A percentile compares a stretch with the other conserved stretches of the same genome.
Conservation (phyloP, 2,797 vertebrate species). For the Neosilurus mollespiculum region DNA sequence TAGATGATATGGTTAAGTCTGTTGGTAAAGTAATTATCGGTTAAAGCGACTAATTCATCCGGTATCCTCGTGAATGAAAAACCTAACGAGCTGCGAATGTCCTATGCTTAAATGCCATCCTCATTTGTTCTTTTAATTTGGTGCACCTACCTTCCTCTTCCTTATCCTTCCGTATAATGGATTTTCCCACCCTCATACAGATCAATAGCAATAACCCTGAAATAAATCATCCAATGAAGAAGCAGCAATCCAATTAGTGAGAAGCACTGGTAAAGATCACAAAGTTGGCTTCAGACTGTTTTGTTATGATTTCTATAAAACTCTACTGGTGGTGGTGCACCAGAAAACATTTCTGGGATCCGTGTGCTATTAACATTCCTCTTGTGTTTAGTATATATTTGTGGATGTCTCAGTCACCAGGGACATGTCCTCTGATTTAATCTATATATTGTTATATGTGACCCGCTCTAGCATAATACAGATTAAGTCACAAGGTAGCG, state of each 20-base stretch:
- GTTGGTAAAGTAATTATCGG: conserved; percentile 49
- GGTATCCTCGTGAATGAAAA: conserved; percentile 15
- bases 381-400: neutral
- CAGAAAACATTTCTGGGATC: neutral
- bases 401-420: neutral
- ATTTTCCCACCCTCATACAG: conserved; percentile 49
- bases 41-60: conserved; percentile 43
- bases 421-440: neutral
- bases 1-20: conserved; percentile 38
- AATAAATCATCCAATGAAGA: conserved; percentile 49
- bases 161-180: conserved; percentile 27
- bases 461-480: too few species aligned
- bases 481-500: too few species aligned
- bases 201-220: conserved; percentile 51
- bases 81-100: conserved; percentile 37
- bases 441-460: too few species aligned
- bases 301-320: conserved; percentile 32
- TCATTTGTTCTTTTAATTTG: conserved; percentile 52
- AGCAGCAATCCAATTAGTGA: conserved; percentile 32
- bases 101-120: conserved; percentile 33
- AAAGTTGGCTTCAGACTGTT: conserved; percentile 12
- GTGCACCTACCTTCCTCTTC: conserved; percentile 30
- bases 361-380: neutral
- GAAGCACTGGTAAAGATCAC: conserved; percentile 22
- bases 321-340: too few species aligned